Evolutionary conservation across 2,888 invertebrate species (phyloP).

Genomic region (Dilophus febrilis): DNA sequence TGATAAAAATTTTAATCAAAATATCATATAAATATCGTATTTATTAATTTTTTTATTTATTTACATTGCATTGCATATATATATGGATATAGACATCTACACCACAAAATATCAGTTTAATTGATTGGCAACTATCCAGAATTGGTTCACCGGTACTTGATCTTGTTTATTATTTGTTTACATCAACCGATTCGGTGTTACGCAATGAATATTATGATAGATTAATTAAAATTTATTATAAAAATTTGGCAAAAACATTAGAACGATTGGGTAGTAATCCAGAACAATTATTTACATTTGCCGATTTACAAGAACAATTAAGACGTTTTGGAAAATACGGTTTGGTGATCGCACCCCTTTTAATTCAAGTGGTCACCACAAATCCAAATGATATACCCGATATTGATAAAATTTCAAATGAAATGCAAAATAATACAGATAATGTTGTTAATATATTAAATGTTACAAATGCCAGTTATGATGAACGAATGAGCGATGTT

Average conservation of each 20-base stretch:
- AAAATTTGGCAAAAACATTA: conserved; percentile 9
- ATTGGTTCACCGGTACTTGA: conserved; percentile 24
- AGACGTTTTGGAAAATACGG: conserved; percentile 18
- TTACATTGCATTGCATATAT: no score
- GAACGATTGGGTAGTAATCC: conserved; percentile 19
- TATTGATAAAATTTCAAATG: conserved; percentile 14
- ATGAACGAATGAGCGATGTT: no score
- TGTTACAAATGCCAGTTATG: no score
- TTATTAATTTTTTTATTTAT: background rate
- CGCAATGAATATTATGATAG: conserved; percentile 15
- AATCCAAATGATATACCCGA: conserved; percentile 20
- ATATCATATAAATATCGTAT: no score
- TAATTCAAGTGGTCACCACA: conserved; percentile 20
- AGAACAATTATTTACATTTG: conserved; percentile 15
- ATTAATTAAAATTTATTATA: conserved; percentile 20
- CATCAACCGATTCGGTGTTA: conserved; percentile 19
- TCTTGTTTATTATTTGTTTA: conserved; percentile 21
- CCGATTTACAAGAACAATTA: conserved; percentile 18
- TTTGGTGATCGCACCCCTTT: conserved; percentile 20
- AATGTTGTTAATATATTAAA: no score
- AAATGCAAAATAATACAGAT: background rate
- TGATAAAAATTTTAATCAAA: no score
- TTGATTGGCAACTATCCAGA: conserved; percentile 25
- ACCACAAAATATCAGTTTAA: conserved; percentile 16
- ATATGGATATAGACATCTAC: background rate